Evolutionary conservation across 2,113 vertebrate species (phyloP).

Genomic region (Pachypanchax playfairii): DNA sequence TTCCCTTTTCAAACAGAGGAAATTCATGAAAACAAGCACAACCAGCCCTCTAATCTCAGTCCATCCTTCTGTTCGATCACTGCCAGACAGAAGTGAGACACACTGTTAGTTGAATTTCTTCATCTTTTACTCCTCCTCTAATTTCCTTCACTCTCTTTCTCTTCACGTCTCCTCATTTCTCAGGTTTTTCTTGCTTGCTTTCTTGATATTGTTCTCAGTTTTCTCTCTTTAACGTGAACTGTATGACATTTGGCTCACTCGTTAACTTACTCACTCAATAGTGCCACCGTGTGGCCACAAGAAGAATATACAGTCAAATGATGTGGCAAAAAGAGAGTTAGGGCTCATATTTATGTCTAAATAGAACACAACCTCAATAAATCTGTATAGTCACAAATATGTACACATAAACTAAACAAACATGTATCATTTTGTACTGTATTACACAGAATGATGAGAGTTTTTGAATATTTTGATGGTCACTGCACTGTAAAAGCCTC

Average conservation of each 20-base stretch:
- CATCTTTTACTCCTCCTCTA: slow-evolving; percentile 36
- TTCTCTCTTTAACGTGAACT: slow-evolving; percentile 40
- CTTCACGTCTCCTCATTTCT: slow-evolving; percentile 46
- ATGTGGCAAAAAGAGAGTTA: slow-evolving; percentile 26
- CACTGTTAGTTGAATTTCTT: slow-evolving; percentile 40
- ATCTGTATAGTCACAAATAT: slow-evolving; percentile 60
- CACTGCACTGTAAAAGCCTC: slow-evolving; percentile 69
- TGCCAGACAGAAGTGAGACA: slow-evolving; percentile 66
- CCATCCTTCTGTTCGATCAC: slow-evolving; percentile 37
- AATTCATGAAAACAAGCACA: slow-evolving; percentile 67
- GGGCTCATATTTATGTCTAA: slow-evolving; percentile 43
- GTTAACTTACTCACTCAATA: slow-evolving; percentile 42
- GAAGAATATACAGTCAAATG: slow-evolving; percentile 41
- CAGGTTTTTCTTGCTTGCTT: slow-evolving; percentile 52
- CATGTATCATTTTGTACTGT: slow-evolving; percentile 70
- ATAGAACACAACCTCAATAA: slow-evolving; percentile 42
- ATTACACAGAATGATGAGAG: slow-evolving; percentile 64
- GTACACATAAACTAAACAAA: slow-evolving; percentile 53
- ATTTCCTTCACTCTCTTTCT: slow-evolving; percentile 68
- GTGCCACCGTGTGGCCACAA: slow-evolving; percentile 71
- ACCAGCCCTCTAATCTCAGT: slow-evolving; percentile 30
- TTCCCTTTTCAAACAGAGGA: slow-evolving; percentile 37
- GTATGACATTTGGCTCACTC: slow-evolving; percentile 7
- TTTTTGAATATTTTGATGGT: slow-evolving; percentile 48
- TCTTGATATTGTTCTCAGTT: slow-evolving; percentile 21